Percentiles rank a stretch among this genome's conserved stretches.
These are phyloP conservation scores for Selenia dentaria DNA, from an alignment of 2,888 invertebrate species.

Conservation along the genomic window DNA sequence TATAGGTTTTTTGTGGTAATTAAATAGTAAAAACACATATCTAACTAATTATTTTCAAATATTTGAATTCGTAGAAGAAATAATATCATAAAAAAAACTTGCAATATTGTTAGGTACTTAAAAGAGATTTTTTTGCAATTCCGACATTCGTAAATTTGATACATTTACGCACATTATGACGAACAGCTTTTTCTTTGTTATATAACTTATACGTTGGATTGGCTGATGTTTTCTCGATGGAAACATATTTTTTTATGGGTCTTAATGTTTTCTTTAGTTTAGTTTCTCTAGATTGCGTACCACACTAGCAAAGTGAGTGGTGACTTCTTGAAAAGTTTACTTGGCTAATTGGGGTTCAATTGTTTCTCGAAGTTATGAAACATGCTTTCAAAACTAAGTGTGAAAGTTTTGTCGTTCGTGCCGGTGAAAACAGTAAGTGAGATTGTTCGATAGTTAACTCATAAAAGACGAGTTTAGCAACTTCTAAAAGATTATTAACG, in stretches of 20 bases:
- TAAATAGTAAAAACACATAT: too few species aligned
- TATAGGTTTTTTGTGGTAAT: too few species aligned
- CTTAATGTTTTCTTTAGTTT: neutral
- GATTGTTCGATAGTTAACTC: too few species aligned
- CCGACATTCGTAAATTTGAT: too few species aligned
- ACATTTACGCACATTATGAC: too few species aligned
- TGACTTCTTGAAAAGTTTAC: constrained; percentile 7
- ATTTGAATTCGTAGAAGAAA: too few species aligned
- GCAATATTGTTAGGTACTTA: too few species aligned
- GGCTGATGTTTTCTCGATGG: neutral
- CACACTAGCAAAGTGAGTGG: neutral
- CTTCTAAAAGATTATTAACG: too few species aligned
- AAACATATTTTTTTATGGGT: neutral
- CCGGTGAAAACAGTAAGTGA: constrained; percentile 7
- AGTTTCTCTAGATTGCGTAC: neutral
- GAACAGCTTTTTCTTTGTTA: neutral
- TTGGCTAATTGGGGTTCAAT: constrained; percentile 11
- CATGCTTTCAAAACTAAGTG: constrained; percentile 7
- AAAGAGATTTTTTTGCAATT: too few species aligned
- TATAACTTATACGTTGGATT: neutral
- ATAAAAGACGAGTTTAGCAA: too few species aligned
- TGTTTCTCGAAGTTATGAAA: constrained; percentile 5
- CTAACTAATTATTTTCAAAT: too few species aligned
- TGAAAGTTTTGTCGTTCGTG: constrained; percentile 6
- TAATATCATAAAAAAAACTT: too few species aligned